These are phyloP conservation scores for Ia io DNA, from an alignment of 2,113 vertebrate genomes.

Conservation along the genomic window DNA sequence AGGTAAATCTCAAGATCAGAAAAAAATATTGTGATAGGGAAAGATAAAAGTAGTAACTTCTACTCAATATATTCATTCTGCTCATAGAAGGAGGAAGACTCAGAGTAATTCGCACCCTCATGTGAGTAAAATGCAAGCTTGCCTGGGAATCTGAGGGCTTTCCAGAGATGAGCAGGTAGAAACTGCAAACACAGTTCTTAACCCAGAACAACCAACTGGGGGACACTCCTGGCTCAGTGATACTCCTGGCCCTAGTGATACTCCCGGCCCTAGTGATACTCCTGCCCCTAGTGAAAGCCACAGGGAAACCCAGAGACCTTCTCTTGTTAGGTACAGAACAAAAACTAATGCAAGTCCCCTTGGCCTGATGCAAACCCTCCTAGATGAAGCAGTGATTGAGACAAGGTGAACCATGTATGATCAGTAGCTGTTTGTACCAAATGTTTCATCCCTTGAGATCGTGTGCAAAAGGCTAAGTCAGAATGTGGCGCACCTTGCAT, in stretches of 20 bases:
- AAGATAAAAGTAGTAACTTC: background rate
- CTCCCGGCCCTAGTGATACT: too few relatives aligned
- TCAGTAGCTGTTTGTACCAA: background rate
- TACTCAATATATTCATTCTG: background rate
- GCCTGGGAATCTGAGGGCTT: background rate
- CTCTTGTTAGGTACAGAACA: background rate
- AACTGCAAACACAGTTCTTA: background rate
- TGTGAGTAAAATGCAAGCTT: background rate
- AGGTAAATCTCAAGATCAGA: background rate
- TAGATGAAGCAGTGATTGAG: background rate
- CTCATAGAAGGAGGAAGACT: background rate
- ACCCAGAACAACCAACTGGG: background rate
- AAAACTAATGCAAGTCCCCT: background rate
- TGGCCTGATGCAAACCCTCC: background rate
- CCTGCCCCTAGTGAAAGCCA: background rate
- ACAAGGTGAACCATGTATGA: background rate
- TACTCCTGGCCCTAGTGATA: background rate
- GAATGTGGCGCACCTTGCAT: background rate
- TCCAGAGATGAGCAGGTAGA: background rate
- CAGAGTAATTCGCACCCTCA: background rate
- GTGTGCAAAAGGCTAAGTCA: background rate
- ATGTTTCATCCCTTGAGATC: background rate
- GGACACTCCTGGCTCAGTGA: background rate
- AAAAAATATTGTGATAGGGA: background rate
- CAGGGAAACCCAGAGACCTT: background rate